Evolutionary conservation across 1,140 invertebrate genomes (phyloP).

Genomic region (Drosophila pandora): DNA sequence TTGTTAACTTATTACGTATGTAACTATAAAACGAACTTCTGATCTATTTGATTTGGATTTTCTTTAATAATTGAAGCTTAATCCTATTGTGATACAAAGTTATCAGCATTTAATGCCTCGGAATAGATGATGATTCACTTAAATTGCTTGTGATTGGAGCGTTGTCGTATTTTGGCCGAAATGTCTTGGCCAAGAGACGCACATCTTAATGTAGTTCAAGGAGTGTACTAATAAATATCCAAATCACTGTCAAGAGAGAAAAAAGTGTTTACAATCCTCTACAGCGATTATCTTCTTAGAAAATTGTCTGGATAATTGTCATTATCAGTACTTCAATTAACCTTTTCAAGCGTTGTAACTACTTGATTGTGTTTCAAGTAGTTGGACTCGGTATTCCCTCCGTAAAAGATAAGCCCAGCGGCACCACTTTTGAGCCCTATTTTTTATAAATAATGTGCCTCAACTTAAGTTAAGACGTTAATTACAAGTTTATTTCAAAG

Average conservation of each 20-base stretch:
- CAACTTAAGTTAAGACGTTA: background rate
- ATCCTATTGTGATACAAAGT: background rate
- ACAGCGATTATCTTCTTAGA: background rate
- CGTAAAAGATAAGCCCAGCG: background rate
- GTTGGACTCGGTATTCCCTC: background rate
- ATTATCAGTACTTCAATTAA: background rate
- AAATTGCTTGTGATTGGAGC: too few species aligned
- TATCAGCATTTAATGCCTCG: too few species aligned
- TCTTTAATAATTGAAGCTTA: too few species aligned
- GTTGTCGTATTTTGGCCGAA: too few species aligned
- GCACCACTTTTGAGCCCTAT: background rate
- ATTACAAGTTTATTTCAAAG: background rate
- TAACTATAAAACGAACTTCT: conserved; percentile 13
- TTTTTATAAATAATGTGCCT: background rate
- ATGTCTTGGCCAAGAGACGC: too few species aligned
- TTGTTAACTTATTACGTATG: conserved; percentile 67
- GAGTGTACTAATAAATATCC: background rate
- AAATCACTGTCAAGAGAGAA: background rate
- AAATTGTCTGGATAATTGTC: background rate
- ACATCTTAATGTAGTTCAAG: too few species aligned
- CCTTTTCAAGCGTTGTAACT: background rate
- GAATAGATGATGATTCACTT: too few species aligned
- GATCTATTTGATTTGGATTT: conserved; percentile 6
- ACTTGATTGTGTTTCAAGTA: background rate
- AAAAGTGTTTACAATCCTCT: background rate